Base-by-base conservation (phyloP, 2,113 vertebrate species). In the Oenanthe melanoleuca region DNA sequence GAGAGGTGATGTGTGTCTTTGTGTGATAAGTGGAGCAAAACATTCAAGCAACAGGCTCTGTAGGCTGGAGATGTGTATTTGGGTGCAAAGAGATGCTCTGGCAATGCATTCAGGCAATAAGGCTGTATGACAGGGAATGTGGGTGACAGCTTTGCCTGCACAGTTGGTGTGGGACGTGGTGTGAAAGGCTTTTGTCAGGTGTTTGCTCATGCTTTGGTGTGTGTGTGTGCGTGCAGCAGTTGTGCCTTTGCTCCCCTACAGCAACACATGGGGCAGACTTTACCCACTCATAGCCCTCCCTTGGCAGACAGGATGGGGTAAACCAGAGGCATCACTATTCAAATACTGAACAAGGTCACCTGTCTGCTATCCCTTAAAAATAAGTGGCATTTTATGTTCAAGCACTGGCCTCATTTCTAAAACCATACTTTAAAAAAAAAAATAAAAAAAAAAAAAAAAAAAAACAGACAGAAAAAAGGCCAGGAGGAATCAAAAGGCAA, bases 21-120 rank as follows among this genome's bases (percentile, higher is more conserved):
- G 17, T 40, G 31, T 57, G 34, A 0, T 14, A 49, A 72, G 40
- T 6, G 38, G 44, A 64, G 52, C 38, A 70, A 92, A 91, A 80
- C 2, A 0, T 49, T 44, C 59, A n/a, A 49, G 55, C 45, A 55
- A 38, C 65, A 64, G 40, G 53, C 16, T 82, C 33, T 0, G 0
- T 4, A 29, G 33, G 33, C 57, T 75, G 63, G 14, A 61, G 37
- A 49, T 5, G 2, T 4, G 24, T 28, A 28, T 72, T 90, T 80
- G 40, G 24, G 63, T 88, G 63, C 63, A 82, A 75, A 64, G 17
- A 25, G 24, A 23, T 80, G 80, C 5, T 45, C 67, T 73, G 64
- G n/a, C 22, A 38, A 34, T 4, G 44, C 11, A 2, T 65, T 69
- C 22, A 6, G 40, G 57, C 24, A 61, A n/a, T 14, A n/a, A 7